Conservation (phyloP, 2,888 invertebrate species). For the Monoplex corrugatus region DNA sequence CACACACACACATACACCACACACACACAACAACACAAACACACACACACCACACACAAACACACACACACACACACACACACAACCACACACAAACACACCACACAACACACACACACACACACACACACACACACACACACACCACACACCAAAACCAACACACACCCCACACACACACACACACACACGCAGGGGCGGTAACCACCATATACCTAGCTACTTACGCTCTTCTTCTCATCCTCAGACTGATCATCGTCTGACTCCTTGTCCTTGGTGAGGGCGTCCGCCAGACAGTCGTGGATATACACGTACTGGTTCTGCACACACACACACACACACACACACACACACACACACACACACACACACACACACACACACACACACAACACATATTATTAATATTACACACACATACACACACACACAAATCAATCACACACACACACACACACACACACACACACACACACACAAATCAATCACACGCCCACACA, state of each 20-base stretch:
- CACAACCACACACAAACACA: not conserved
- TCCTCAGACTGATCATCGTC: constrained; percentile 57
- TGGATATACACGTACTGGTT: constrained; percentile 84
- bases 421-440: not conserved
- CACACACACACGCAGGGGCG: not conserved
- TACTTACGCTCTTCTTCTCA: constrained; percentile 50
- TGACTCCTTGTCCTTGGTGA: constrained; percentile 59
- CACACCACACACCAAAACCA: not conserved
- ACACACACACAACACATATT: too few species aligned
- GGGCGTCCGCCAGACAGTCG: constrained; percentile 81
- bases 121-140: not conserved
- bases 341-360: not conserved
- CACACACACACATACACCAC: not conserved
- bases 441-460: constrained; percentile 14
- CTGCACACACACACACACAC: constrained; percentile 69
- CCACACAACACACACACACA: not conserved
- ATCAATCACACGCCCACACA: not conserved
- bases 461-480: not conserved
- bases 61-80: not conserved
- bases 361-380: not conserved
- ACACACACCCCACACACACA: not conserved
- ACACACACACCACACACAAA: too few species aligned
- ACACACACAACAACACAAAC: too few species aligned
- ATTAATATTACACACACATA: too few species aligned
- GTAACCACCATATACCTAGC: too few species aligned